Evolutionary conservation across 1,140 invertebrate species (phyloP), one percentile per base, ranked within the genome.

Genomic region (Monomorium pharaonis): DNA sequence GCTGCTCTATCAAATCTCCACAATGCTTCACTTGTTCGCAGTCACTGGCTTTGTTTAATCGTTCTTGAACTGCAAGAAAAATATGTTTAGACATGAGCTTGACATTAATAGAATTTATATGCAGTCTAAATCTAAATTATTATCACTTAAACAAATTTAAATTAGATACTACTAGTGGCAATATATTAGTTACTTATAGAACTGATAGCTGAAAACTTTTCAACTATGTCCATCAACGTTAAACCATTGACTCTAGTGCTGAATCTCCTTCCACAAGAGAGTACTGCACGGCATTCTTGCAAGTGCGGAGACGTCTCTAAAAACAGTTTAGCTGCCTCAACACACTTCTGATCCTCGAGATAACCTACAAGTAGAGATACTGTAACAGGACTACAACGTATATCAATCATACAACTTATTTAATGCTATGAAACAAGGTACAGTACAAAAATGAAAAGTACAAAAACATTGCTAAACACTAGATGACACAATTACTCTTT

Each of bases 331-430:
- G 95, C 95, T 65, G 93, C 94, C 27, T 93, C 93, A 10, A 90
- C 72, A 51, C 95, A 96, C n/a, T 94, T 92, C 90, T 95, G 91
- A 62, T 94, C 94, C 80, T 95, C 94, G 0, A 96, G 86, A 74
- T 95, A 96, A 69, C 95, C 95, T 95, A 56, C 14, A 88, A 90
- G 69, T 24, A 81, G 27, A 86, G 87, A 60, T 10, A 30, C 7
- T 18, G 3, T 56, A 21, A 54, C 14, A 49, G 0, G 12, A 21
- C 10, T n/a, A 33, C 44, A 33, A 47, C 5, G 24, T 49, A 49
- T 56, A 83, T 72, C 27, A 44, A 70, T 9, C 5, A 18, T 16
- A 4, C 14, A 63, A 85, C 14, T 65, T 3, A 30, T 49, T 37
- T 10, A 30, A 1, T 44, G 12, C 7, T 27, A 70, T 56, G 14